Evolutionary conservation across 2,113 vertebrate species (phyloP).

Genomic region (Octodon degus): DNA sequence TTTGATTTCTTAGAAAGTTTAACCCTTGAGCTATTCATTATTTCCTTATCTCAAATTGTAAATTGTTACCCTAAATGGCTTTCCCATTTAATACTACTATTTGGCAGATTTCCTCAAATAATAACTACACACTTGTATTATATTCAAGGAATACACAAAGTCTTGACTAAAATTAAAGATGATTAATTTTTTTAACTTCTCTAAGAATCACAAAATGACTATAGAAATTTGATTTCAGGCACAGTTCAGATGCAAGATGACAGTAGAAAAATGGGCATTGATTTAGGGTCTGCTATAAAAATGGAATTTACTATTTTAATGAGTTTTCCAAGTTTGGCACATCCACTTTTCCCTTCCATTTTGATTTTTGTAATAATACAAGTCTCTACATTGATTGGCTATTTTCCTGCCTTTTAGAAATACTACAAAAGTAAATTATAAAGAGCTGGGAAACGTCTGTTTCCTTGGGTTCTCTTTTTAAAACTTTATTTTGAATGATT

Average conservation of each 20-base stretch:
- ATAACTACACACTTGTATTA: neutral
- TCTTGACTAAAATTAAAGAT: conserved; percentile 4
- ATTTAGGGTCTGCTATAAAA: neutral
- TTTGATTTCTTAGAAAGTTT: neutral
- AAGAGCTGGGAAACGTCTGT: neutral
- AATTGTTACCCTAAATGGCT: neutral
- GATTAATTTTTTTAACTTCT: neutral
- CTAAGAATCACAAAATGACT: neutral
- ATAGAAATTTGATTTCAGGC: neutral
- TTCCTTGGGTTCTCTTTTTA: conserved; percentile 1
- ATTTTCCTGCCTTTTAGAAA: neutral
- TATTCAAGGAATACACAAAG: neutral
- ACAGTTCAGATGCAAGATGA: neutral
- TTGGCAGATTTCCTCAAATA: neutral
- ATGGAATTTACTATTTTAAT: conserved; percentile 23
- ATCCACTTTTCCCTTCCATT: neutral
- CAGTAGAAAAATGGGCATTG: neutral
- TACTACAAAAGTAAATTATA: neutral
- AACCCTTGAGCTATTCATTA: neutral
- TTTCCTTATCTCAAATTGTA: neutral
- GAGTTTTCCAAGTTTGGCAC: neutral
- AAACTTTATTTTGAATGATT: conserved; percentile 31
- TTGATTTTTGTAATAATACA: neutral
- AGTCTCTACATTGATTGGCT: neutral
- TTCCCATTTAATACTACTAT: neutral